Evolutionary conservation across 1,140 invertebrate genomes (phyloP), one percentile per base, ranked within the genome.

Genomic region (Aphis craccivora): DNA sequence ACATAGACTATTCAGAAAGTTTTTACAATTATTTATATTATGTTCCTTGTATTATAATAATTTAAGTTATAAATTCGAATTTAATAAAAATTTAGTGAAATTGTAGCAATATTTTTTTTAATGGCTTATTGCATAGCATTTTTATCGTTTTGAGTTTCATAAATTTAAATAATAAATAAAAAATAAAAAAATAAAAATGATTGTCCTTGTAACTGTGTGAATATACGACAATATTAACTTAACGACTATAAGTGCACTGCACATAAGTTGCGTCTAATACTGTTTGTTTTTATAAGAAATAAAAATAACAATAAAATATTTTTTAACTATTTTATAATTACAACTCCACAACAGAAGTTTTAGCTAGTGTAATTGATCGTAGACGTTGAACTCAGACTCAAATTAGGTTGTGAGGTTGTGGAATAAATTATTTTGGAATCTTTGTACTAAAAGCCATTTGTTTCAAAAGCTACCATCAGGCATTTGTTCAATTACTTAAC

Each of bases 361-460:
- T 87, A 43, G 43, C 43, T 20, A 30, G 43, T 43, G n/a, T 35
- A 51, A 88, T 51, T 88, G 86, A 35, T 51, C 45, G n/a, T 53
- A 48, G n/a, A 89, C 87, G 87, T 89, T 89, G 45, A 89, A 89
- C 48, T 51, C 20, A 37, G 87, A 37, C 37, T 88, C n/a, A 88
- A 51, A 88, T 88, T 88, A 88, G 45, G n/a, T 51, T 48, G 6
- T 45, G 8, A 88, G 45, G n/a, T 51, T 48, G 6, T 45, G 8
- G 48, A 48, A 53, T 53, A 53, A 89, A 53, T 89, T 53, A 89
- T 48, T 53, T 53, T 37, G n/a, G 18, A 89, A 25, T 35, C 30
- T 11, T 53, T 53, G 51, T 89, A 37, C 48, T 22, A 37, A 89
- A 51, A 35, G 87, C 48, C 60, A 76, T 89, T 89, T 53, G n/a